Evolutionary conservation across 2,113 vertebrate genomes (phyloP), one percentile per base, ranked within the genome.

Genomic region (Orcinus orca): DNA sequence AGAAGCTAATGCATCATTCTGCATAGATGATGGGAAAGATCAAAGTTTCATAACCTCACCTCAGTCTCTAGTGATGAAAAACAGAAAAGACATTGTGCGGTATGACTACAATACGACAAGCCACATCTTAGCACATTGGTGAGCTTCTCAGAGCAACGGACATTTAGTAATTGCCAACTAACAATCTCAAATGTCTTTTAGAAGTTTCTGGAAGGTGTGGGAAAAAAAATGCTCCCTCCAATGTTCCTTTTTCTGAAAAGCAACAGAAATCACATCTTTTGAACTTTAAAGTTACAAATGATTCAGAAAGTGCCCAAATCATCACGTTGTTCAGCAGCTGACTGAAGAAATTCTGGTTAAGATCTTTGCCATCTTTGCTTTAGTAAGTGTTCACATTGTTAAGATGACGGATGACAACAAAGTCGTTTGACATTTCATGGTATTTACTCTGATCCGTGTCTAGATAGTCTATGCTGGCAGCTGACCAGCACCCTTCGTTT

Each of bases 171-270:
- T 6, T 41, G 31, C 29, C 82, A 80, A 53, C 63, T 62, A 63
- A n/a, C 1, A 7, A 82, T 29, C 20, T 67, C 29, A 92, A 82
- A 82, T 53, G 53, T 74, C 89, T 90, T 38, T 83, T 31, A 26
- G 63, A 94, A 65, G 85, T 81, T 88, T 93, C 65, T 91, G 85
- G 58, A 71, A 73, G 79, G 74, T 65, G 20, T 31, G 33, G 60
- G 73, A 8, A 5, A 33, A 93, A 55, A 93, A 71, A 73, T 62
- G 23, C 55, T 88, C 36, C 38, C 67, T 47, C 38, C 18, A 76
- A 50, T 8, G 62, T 82, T 70, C 55, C 58, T 47, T 93, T 79
- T 74, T 90, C 68, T 81, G 88, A 88, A 97, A 97, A 90, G 23
- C 58, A 95, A 73, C 25, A 77, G 84, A 90, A 95, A 85, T 25